Conservation (phyloP, 2,113 vertebrate species). For the Narcine bancroftii region DNA sequence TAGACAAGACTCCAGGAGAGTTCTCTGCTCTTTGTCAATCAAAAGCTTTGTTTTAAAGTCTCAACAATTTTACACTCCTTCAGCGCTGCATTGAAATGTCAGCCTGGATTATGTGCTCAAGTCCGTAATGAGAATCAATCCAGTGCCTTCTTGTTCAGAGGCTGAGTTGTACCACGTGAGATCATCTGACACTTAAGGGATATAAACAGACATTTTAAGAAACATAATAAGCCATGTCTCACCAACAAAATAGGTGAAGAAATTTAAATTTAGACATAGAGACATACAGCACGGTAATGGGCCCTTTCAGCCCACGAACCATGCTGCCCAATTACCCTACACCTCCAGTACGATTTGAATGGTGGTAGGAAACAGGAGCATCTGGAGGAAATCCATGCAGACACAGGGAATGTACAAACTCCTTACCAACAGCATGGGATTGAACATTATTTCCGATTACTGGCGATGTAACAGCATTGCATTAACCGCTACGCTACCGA, state of each 20-base stretch:
- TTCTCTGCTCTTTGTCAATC: not conserved
- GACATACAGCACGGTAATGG: too few relatives aligned
- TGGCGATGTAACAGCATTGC: too few relatives aligned
- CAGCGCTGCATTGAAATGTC: not conserved
- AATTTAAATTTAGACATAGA: too few relatives aligned
- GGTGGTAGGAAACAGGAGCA: too few relatives aligned
- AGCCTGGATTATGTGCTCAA: constrained; percentile 18
- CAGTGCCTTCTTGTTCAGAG: not conserved
- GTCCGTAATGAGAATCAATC: not conserved
- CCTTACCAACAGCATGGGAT: too few relatives aligned
- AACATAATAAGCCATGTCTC: not conserved
- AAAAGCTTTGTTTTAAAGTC: not conserved
- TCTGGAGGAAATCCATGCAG: too few relatives aligned
- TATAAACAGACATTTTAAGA: not conserved
- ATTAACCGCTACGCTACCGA: too few relatives aligned
- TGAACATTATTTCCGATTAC: too few relatives aligned
- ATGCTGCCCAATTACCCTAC: too few relatives aligned
- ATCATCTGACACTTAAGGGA: not conserved
- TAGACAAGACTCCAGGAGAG: not conserved
- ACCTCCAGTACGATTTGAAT: too few relatives aligned
- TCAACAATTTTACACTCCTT: not conserved
- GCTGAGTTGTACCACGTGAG: not conserved
- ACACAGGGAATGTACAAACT: too few relatives aligned
- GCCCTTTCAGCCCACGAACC: too few relatives aligned
- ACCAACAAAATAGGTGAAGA: not conserved